Evolutionary conservation across 64 coral and sea anemone species (phyloP).

Genomic region (Montipora foliosa): DNA sequence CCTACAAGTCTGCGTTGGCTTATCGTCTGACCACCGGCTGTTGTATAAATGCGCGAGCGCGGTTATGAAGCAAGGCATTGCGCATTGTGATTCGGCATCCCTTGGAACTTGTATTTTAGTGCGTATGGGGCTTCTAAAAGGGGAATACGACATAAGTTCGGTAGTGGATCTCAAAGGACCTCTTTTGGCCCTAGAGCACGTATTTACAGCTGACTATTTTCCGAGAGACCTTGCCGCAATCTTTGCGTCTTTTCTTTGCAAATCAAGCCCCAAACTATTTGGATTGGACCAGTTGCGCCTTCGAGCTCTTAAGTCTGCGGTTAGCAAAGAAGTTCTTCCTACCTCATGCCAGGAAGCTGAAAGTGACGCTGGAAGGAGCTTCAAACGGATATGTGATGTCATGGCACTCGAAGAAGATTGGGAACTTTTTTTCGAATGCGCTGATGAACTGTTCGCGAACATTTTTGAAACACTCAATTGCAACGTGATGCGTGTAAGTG

Average conservation of each 20-base stretch:
- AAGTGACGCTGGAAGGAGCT: conserved; percentile 39
- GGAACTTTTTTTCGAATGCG: conserved; percentile 57
- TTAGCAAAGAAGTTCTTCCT: conserved; percentile 77
- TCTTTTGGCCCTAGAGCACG: conserved; percentile 58
- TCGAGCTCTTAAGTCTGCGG: conserved; percentile 63
- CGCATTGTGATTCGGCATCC: neutral
- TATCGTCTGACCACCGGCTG: neutral
- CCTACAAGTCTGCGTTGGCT: neutral
- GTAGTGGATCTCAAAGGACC: conserved; percentile 41
- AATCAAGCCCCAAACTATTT: conserved; percentile 40
- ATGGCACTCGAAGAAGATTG: conserved; percentile 51
- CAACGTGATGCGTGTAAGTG: neutral
- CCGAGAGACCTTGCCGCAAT: conserved; percentile 66
- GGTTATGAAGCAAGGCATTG: conserved; percentile 9
- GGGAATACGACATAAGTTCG: conserved; percentile 16
- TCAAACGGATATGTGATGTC: conserved; percentile 89
- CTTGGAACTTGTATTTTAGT: conserved; percentile 70
- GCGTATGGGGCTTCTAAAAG: conserved; percentile 87
- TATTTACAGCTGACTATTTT: conserved; percentile 65
- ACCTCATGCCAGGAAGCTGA: conserved; percentile 42
- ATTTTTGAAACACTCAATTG: conserved; percentile 9
- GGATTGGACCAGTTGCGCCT: conserved; percentile 34
- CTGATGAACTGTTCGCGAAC: conserved; percentile 34
- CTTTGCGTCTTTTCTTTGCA: conserved; percentile 84
- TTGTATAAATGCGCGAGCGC: neutral